Evolutionary conservation across 2,888 invertebrate species (phyloP).

Genomic region (Lissocephala sabroskyi): DNA sequence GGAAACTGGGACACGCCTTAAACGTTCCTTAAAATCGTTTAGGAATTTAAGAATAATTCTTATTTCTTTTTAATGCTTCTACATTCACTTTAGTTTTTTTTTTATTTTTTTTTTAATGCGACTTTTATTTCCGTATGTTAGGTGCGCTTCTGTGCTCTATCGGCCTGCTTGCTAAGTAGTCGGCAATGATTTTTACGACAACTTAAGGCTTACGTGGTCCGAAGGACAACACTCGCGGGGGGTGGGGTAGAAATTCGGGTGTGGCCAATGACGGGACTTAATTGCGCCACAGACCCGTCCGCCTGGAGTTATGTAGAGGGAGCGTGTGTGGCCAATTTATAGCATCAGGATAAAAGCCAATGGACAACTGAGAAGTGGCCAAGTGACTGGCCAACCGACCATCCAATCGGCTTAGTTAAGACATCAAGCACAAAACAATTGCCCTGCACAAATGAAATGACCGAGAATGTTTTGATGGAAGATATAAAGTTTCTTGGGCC

Average conservation of each 20-base stretch:
- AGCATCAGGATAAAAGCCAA: not conserved
- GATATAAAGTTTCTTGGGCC: conserved; percentile 49
- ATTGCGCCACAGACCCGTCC: conserved; percentile 40
- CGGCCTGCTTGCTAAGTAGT: conserved; percentile 44
- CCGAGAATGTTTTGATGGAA: conserved; percentile 44
- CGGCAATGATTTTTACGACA: conserved; percentile 65
- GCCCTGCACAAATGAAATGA: conserved; percentile 11
- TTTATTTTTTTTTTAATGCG: conserved; percentile 23
- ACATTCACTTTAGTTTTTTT: conserved; percentile 11
- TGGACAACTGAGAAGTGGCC: not conserved
- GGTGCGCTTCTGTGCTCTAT: conserved; percentile 19
- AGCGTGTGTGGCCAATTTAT: conserved; percentile 1
- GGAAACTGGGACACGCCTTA: too few relatives aligned
- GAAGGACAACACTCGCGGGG: not conserved
- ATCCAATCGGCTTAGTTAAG: not conserved
- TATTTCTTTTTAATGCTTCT: too few relatives aligned
- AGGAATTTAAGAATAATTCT: too few relatives aligned
- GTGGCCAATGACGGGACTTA: conserved; percentile 34
- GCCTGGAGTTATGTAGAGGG: conserved; percentile 9
- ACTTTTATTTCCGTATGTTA: conserved; percentile 22
- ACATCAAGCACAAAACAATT: conserved; percentile 24
- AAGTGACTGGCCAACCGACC: not conserved
- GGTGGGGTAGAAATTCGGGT: not conserved
- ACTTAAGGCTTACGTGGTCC: conserved; percentile 53
- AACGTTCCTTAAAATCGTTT: too few relatives aligned